Conservation (phyloP, 1,140 invertebrate species). For the Drosophila repleta region DNA sequence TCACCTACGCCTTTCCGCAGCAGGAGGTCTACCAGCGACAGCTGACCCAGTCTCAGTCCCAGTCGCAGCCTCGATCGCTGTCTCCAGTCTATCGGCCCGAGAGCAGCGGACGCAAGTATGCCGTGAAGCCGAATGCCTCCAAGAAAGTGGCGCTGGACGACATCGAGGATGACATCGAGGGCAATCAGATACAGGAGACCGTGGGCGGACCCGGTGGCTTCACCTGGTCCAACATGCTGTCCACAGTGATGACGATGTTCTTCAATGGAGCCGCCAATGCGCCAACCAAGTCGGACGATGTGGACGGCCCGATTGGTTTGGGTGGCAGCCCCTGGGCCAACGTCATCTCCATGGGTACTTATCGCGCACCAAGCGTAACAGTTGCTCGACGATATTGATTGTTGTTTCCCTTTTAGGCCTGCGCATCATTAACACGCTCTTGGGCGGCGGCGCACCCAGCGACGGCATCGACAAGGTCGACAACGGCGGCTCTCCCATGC, state of each 20-base stretch:
- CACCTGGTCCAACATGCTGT: slow-evolving; percentile 93
- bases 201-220: slow-evolving; percentile 87
- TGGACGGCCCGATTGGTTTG: slow-evolving; percentile 87
- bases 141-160: slow-evolving; percentile 93
- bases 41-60: slow-evolving; percentile 52
- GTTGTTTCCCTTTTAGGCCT: slow-evolving; percentile 85
- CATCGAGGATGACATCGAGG: slow-evolving; percentile 90
- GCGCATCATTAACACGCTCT: slow-evolving; percentile 91
- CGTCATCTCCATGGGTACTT: slow-evolving; percentile 88
- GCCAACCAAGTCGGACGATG: slow-evolving; percentile 92
- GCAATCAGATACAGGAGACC: slow-evolving; percentile 90
- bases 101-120: slow-evolving; percentile 88
- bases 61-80: slow-evolving; percentile 49
- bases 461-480: slow-evolving; percentile 95
- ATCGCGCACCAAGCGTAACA: too few relatives aligned
- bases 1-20: slow-evolving; percentile 84
- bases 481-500: slow-evolving; percentile 92
- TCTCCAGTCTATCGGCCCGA: slow-evolving; percentile 67
- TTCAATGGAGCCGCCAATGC: slow-evolving; percentile 88
- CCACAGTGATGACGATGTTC: slow-evolving; percentile 91
- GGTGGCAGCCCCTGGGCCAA: slow-evolving; percentile 93
- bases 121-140: slow-evolving; percentile 93
- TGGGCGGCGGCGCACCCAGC: slow-evolving; percentile 89
- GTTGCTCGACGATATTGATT: background rate
- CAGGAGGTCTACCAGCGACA: slow-evolving; percentile 75